These are phyloP conservation scores for Xerus inauris DNA, from an alignment of 2,113 vertebrate genomes.

Conservation along the genomic window DNA sequence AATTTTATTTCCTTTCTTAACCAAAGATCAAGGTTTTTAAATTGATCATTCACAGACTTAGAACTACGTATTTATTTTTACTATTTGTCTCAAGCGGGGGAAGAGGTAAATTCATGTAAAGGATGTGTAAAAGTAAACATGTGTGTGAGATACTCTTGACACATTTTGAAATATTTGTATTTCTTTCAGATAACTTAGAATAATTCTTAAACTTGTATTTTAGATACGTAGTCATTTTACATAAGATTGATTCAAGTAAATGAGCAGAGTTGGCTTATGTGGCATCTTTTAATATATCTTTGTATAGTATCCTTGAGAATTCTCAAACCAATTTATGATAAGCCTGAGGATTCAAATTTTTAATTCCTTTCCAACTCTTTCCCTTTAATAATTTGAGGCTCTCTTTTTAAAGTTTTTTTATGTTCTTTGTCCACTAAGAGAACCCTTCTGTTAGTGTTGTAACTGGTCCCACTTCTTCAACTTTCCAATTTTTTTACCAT, in stretches of 20 bases:
- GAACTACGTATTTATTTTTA: slow-evolving; percentile 41
- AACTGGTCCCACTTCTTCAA: background rate
- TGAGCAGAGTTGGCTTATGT: background rate
- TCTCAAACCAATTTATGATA: background rate
- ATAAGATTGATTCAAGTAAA: background rate
- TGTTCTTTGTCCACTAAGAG: background rate
- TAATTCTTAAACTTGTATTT: slow-evolving; percentile 59
- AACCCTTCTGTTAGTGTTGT: background rate
- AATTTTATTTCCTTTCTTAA: slow-evolving; percentile 13
- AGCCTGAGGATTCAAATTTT: background rate
- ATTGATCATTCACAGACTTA: background rate
- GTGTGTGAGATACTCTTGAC: background rate
- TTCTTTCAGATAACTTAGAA: slow-evolving; percentile 42
- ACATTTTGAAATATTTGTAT: slow-evolving; percentile 58
- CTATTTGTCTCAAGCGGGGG: background rate
- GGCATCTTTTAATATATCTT: background rate
- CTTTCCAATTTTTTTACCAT: background rate
- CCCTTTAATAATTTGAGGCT: background rate
- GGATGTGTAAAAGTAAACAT: slow-evolving; percentile 35
- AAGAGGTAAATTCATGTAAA: background rate
- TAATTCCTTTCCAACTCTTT: background rate
- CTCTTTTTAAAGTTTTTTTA: background rate
- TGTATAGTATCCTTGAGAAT: background rate
- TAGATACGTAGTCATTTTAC: background rate
- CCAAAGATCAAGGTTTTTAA: slow-evolving; percentile 22